Conservation (phyloP, 1,140 invertebrate species). For the Centruroides sculpturatus region DNA sequence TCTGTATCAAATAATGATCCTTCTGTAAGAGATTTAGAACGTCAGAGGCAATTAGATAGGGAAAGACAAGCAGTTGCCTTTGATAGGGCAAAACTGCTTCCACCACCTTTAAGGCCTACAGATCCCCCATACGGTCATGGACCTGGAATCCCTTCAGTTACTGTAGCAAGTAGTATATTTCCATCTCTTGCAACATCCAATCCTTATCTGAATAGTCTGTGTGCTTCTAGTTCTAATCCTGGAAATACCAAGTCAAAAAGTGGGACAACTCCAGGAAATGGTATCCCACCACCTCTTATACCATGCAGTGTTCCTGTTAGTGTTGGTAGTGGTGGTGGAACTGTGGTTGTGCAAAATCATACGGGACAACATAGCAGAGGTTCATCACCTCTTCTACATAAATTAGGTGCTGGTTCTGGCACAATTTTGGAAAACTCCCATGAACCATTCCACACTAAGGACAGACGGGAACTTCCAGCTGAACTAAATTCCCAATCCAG, state of each 20-base stretch:
- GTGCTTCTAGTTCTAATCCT: background rate
- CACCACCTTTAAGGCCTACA: slow-evolving; percentile 8
- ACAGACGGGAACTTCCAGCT: too few relatives aligned
- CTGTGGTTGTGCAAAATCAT: too few relatives aligned
- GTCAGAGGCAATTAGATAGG: background rate
- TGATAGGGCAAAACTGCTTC: slow-evolving; percentile 5
- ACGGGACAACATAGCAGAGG: too few relatives aligned
- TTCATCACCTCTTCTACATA: too few relatives aligned
- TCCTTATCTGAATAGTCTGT: slow-evolving; percentile 5
- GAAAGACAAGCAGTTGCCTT: background rate
- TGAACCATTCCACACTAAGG: too few relatives aligned
- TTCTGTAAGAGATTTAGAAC: slow-evolving; percentile 3
- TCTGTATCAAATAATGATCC: too few relatives aligned
- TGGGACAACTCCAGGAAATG: slow-evolving; percentile 4
- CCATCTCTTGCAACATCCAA: slow-evolving; percentile 5
- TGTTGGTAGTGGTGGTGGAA: too few relatives aligned
- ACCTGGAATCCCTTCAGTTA: background rate
- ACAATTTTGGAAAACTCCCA: too few relatives aligned
- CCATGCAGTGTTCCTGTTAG: slow-evolving; percentile 9
- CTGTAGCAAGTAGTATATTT: slow-evolving; percentile 6
- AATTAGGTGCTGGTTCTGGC: too few relatives aligned
- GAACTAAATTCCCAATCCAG: too few relatives aligned
- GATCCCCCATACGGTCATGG: slow-evolving; percentile 7
- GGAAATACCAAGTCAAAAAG: background rate
- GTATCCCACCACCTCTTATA: slow-evolving; percentile 13